A percentile compares a stretch with the other conserved stretches of the same genome.
Evolutionary conservation across 2,888 invertebrate species (phyloP).

Genomic region (Harpagoxenus sublaevis): DNA sequence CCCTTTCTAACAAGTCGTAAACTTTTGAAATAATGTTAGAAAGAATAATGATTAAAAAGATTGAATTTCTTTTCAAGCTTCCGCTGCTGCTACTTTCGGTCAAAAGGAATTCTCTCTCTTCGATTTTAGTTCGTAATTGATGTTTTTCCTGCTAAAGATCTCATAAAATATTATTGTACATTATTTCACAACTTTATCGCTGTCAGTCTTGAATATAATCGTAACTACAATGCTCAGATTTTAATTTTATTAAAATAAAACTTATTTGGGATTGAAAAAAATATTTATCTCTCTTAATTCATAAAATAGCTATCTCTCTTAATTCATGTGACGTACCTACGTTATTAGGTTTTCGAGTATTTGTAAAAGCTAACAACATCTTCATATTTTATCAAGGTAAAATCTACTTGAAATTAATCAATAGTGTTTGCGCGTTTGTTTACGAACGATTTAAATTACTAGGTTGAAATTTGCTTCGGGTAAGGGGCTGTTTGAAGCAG

Average conservation of each 20-base stretch:
- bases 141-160: background rate
- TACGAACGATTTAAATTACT: slow-evolving; percentile 19
- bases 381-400: slow-evolving; percentile 7
- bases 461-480: slow-evolving; percentile 7
- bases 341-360: background rate
- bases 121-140: background rate
- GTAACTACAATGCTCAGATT: background rate
- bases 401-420: slow-evolving; percentile 2
- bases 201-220: background rate
- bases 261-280: background rate
- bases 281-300: background rate
- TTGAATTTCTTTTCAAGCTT: background rate
- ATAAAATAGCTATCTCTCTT: background rate
- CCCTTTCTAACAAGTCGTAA: background rate
- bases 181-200: background rate
- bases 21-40: background rate
- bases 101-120: background rate
- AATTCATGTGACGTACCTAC: background rate
- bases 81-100: background rate
- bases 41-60: background rate
- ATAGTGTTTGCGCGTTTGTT: slow-evolving; percentile 9
- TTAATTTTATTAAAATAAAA: slow-evolving; percentile 15
- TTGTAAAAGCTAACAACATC: background rate
- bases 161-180: background rate
- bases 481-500: background rate